phyloP scores from a whole-genome alignment of 2,888 invertebrate genomes.

The Noctua pronuba region DNA sequence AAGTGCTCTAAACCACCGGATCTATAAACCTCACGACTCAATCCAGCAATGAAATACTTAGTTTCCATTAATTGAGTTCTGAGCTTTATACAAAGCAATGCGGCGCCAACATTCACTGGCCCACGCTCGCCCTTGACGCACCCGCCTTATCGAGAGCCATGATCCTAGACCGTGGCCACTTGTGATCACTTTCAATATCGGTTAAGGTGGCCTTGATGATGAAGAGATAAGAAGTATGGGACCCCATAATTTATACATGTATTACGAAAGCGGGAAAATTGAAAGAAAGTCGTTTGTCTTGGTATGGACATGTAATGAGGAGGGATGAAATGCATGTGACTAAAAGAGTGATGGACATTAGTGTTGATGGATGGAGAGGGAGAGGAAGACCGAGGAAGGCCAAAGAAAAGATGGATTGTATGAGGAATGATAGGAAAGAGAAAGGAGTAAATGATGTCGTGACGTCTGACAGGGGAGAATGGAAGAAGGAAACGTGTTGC shows the following conservation, averaged over 20 bases:
- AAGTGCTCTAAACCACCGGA: slow-evolving; percentile 25
- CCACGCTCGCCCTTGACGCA: slow-evolving; percentile 78
- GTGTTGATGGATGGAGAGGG: too few species aligned
- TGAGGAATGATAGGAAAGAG: too few species aligned
- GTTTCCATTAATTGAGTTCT: slow-evolving; percentile 48
- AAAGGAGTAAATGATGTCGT: too few species aligned
- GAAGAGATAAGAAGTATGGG: slow-evolving; percentile 3
- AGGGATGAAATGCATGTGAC: too few species aligned
- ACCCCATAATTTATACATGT: neutral
- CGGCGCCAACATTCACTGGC: slow-evolving; percentile 80
- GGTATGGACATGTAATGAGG: too few species aligned
- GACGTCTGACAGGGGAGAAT: too few species aligned
- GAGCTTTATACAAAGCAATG: slow-evolving; percentile 41
- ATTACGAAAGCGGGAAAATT: neutral
- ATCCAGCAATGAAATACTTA: slow-evolving; percentile 29
- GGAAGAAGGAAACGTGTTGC: too few species aligned
- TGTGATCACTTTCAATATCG: slow-evolving; percentile 54
- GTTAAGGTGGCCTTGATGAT: slow-evolving; percentile 26
- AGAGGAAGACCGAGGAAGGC: too few species aligned
- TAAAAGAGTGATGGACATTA: too few species aligned
- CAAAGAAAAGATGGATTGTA: too few species aligned
- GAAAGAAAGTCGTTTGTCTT: too few species aligned
- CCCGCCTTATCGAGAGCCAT: slow-evolving; percentile 54
- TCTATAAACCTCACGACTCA: slow-evolving; percentile 32
- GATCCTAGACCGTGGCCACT: slow-evolving; percentile 57